Evolutionary conservation across 2,113 vertebrate species (phyloP), one percentile per base, ranked within the genome.

Genomic region (Corythaeola cristata): DNA sequence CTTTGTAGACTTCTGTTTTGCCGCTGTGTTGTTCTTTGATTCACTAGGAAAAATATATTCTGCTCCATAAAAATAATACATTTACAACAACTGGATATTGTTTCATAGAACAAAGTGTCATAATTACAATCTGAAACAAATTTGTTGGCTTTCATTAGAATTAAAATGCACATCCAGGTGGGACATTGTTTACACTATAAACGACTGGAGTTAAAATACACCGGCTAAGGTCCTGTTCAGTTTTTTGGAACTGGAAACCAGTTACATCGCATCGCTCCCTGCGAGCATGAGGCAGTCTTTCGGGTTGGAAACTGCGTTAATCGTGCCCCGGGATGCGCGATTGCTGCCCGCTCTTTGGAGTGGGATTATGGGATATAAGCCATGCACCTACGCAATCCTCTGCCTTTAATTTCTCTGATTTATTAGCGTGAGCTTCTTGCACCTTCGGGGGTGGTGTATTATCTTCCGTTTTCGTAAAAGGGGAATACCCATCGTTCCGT

Each of bases 361-460:
- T 32, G 3, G 71, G 90, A 77, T 96, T 90, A 66, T 62, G 89
- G 91, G 90, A 71, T 62, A 62, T 32, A 79, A 95, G 82, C 50
- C 62, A 13, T 2, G 68, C 66, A 90, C 83, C 71, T 72, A 93
- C 55, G 11, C 94, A 92, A 85, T 93, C 87, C 77, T 90, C 60
- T 7, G 50, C 19, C 0, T 88, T 94, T 97, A 44, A 96, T 96
- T 96, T 84, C 91, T 80, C 79, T 96, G 84, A 95, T 97, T 96
- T 96, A 97, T 90, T 92, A 93, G 92, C 0, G 12, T 56, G 79
- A 96, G 96, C 94, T 97, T 93, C 97, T 97, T 35, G 11, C 87
- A 94, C 83, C 96, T 97, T 95, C 85, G 55, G 95, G 93, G 94
- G 26, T 88, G 72, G 80, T 37, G 59, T 33, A 5, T 55, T 56